Percentiles rank a stretch among this genome's conserved stretches.
Conservation (phyloP, 1,140 invertebrate species). For the Protaetia brevitarsis region DNA sequence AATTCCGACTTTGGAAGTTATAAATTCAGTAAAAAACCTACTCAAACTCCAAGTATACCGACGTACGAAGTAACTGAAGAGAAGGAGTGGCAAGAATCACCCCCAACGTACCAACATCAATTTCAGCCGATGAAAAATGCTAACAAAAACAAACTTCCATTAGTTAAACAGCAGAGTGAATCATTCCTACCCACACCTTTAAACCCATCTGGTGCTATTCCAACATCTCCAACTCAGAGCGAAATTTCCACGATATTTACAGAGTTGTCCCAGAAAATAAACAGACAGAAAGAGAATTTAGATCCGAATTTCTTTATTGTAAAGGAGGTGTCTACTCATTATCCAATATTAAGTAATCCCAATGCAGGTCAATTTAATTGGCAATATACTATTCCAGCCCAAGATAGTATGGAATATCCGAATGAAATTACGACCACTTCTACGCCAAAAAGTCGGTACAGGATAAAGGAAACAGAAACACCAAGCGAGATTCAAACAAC, state of each 20-base stretch:
- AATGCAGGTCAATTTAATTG: constrained; percentile 26
- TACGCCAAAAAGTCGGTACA: constrained; percentile 21
- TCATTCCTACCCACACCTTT: constrained; percentile 47
- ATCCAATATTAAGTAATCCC: constrained; percentile 43
- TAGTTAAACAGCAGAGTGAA: constrained; percentile 17
- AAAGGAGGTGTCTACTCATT: constrained; percentile 48
- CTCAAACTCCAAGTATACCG: constrained; percentile 31
- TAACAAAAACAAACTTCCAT: not conserved
- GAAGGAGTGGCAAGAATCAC: constrained; percentile 38
- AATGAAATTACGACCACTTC: constrained; percentile 36
- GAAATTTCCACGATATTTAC: constrained; percentile 45
- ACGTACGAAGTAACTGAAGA: constrained; percentile 46
- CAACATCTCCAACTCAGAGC: constrained; percentile 43
- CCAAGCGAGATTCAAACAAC: constrained; percentile 12
- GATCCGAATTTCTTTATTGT: constrained; percentile 41
- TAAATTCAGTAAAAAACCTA: constrained; percentile 24
- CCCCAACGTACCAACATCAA: constrained; percentile 29
- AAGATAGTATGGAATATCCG: constrained; percentile 30
- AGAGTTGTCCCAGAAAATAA: constrained; percentile 33
- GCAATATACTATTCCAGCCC: not conserved
- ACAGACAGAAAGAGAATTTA: constrained; percentile 32
- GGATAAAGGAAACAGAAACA: constrained; percentile 25
- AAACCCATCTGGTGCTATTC: constrained; percentile 36
- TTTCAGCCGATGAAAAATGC: not conserved
- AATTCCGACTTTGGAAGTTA: not conserved